A percentile compares a stretch with the other conserved stretches of the same genome.
Conservation (phyloP, 37 sponge, comb jelly and placozoan species). For the Eunapius fragilis region DNA sequence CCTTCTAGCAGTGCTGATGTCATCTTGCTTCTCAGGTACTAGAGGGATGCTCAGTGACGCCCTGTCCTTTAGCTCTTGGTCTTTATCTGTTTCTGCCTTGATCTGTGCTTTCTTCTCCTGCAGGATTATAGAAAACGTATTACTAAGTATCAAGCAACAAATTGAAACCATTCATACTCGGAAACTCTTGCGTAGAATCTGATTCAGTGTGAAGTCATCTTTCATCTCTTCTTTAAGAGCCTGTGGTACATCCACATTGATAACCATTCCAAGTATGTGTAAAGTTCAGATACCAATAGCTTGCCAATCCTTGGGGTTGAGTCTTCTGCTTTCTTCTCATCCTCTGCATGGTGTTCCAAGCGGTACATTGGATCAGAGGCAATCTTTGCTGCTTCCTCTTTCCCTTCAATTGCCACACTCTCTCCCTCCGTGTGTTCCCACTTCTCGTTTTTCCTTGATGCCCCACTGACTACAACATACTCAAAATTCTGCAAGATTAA, state of each 20-base stretch:
- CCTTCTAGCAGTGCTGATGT: slow-evolving; percentile 59
- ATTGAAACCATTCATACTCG: slow-evolving; percentile 85
- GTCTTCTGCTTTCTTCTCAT: slow-evolving; percentile 81
- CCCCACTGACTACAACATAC: slow-evolving; percentile 86
- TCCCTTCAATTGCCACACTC: slow-evolving; percentile 67
- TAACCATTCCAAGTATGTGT: background rate
- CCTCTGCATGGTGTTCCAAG: slow-evolving; percentile 89
- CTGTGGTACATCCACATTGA: slow-evolving; percentile 35
- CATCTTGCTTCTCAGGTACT: slow-evolving; percentile 60
- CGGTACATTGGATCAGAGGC: slow-evolving; percentile 93
- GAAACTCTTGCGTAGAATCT: slow-evolving; percentile 76
- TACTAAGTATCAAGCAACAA: too few species aligned
- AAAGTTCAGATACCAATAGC: slow-evolving; percentile 56
- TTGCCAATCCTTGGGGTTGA: slow-evolving; percentile 76
- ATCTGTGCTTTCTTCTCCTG: slow-evolving; percentile 67
- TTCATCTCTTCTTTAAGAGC: slow-evolving; percentile 65
- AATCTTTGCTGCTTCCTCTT: slow-evolving; percentile 69
- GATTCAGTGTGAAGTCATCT: slow-evolving; percentile 89
- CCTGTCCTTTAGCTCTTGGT: slow-evolving; percentile 45
- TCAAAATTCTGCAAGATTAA: slow-evolving; percentile 72
- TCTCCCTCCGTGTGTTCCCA: slow-evolving; percentile 85
- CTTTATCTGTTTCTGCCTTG: slow-evolving; percentile 50
- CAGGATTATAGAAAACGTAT: background rate
- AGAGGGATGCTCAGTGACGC: slow-evolving; percentile 65
- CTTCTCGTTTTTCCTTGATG: slow-evolving; percentile 82